Base-by-base conservation (phyloP, 1,140 invertebrate genomes). In the Drosophila nebulosa region DNA sequence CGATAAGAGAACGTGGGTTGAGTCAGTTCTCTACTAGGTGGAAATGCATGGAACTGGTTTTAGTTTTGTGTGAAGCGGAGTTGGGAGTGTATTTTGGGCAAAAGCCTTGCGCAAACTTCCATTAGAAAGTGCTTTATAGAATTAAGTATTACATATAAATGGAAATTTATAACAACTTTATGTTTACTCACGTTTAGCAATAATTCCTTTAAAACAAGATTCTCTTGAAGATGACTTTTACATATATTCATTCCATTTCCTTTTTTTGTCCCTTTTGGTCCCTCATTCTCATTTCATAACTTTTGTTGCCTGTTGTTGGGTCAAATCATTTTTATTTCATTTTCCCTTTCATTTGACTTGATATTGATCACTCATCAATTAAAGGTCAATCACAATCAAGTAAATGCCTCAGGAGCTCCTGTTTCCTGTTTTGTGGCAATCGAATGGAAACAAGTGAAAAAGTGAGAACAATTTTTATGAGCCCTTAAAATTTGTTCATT, bases 391-490 rank as follows among this genome's bases (percentile, higher is more conserved):
- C 70, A 67, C 18, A 63, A 52, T 6, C 10, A 12, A 77, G 42
- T 56, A 50, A 71, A 68, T 64, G 60, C 46, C 24, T 80, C 61
- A 71, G 69, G 78, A 61, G 73, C 27, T 35, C 35, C n/a, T n/a
- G 69, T 58, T 80, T 80, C 78, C 78, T 73, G 74, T 4, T 27
- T n/a, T n/a, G n/a, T n/a, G 6, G 14, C 16, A 42, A 51, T 24
- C 7, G 46, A 18, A 46, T 27, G 35, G 39, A 57, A 36, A 52
- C 12, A 18, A 63, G 52, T 70, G 70, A 66, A 77, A 70, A 79
- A 78, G 39, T 61, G 32, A 32, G 27, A 14, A 27, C 21, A 67
- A 77, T 81, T 84, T 64, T 84, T 64, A 83, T 46, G 74, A 61
- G 65, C 42, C 68, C 16, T 56, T 60, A 50, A 63, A 39, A 64